Base-by-base conservation (phyloP, 2,113 vertebrate genomes). In the Falco punctatus region DNA sequence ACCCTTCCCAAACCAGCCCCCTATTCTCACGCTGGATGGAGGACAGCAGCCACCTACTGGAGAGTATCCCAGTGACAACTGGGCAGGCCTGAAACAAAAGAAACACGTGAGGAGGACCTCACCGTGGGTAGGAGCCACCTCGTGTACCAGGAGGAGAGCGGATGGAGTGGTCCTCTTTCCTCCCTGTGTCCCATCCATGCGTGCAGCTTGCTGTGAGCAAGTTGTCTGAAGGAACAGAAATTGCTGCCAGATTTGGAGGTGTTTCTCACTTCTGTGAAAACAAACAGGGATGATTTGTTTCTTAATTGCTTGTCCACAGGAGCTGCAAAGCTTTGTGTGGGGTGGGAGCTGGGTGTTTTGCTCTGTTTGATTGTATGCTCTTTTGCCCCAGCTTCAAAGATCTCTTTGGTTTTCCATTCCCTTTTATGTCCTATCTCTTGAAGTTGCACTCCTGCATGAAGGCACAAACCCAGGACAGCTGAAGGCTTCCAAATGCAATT, bases 341-440 rank as follows among this genome's bases (percentile, higher is more conserved):
- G 20, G 32, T 11, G 57, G 80, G 58, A 82, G 67, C 54, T 69
- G 83, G 33, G 69, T 64, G 51, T 48, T 89, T n/a, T 5, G 3
- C 18, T 91, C 48, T 0, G 0, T 81, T 95, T 81, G 51, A 81
- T 81, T 0, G 0, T 1, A 3, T 20, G 30, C 59, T 92, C 80
- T 74, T 38, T 62, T 82, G 30, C 57, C 27, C 58, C 61, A 28
- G 28, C 91, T 94, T 95, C 94, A 95, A 87, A 94, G 81, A 72
- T 96, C 55, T 48, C 86, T 81, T 87, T 92, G 44, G 72, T 92
- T 88, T 91, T 51, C 81, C 12, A 4, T 73, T 85, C 57, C 52
- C 57, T 96, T 96, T 91, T 87, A 90, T 81, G 66, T 91, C 78
- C 70, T 30, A 42, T 90, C 78, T 79, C 89, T 92, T 92, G 91